Evolutionary conservation across 2,113 vertebrate genomes (phyloP).

Genomic region (Felis chaus): DNA sequence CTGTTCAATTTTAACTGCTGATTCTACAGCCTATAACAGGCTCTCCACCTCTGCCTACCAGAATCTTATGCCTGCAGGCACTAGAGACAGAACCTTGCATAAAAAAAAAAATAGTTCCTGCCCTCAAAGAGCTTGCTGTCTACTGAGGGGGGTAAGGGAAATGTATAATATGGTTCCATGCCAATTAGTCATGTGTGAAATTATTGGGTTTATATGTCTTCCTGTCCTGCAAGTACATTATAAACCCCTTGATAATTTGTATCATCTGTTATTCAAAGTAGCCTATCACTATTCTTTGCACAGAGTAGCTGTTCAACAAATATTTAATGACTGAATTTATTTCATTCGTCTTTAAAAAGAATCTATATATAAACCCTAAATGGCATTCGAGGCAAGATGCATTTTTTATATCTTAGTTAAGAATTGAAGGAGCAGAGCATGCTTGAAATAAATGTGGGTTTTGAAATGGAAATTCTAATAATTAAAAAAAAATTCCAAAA

Average conservation of each 20-base stretch:
- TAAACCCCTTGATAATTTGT: neutral
- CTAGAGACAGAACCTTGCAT: neutral
- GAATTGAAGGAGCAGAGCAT: neutral
- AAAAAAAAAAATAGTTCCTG: neutral
- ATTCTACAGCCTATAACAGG: neutral
- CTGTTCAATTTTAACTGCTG: neutral
- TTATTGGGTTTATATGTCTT: neutral
- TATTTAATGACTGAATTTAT: neutral
- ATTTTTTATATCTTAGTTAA: constrained; percentile 29
- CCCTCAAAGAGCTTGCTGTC: neutral
- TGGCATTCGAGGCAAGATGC: neutral
- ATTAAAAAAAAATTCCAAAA: neutral
- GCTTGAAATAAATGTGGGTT: neutral
- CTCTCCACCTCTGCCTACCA: neutral
- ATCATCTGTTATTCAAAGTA: neutral
- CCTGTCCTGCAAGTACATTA: neutral
- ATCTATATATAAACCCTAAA: neutral
- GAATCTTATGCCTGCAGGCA: neutral
- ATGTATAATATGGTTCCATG: neutral
- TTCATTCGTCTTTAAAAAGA: neutral
- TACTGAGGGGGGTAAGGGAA: neutral
- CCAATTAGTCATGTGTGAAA: neutral
- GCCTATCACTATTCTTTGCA: neutral
- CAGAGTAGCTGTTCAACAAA: neutral
- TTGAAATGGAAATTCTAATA: neutral